Conservation (phyloP, 1,140 invertebrate genomes). For the Oncopodura yosiiana region DNA sequence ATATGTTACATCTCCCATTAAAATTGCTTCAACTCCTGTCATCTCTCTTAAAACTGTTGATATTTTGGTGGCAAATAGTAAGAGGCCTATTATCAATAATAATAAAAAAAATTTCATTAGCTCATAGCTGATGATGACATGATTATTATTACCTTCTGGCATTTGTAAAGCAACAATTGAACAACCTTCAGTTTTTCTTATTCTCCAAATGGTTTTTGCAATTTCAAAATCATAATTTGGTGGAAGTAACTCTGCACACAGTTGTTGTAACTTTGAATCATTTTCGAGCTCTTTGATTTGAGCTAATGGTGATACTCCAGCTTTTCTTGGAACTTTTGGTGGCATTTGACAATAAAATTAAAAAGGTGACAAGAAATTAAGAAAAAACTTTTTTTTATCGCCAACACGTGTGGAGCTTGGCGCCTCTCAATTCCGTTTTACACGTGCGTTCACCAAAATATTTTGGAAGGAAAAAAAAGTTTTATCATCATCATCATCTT, state of each 20-base stretch:
- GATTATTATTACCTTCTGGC: slow-evolving; percentile 64
- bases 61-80: slow-evolving; percentile 86
- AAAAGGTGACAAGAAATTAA: no score
- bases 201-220: slow-evolving; percentile 95
- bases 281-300: slow-evolving; percentile 60
- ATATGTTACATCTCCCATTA: slow-evolving; percentile 98
- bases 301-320: no score
- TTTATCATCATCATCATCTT: no score
- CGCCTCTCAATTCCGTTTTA: no score
- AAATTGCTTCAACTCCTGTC: slow-evolving; percentile 83
- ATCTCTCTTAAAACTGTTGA: slow-evolving; percentile 90
- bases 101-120: not conserved
- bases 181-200: slow-evolving; percentile 58
- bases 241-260: slow-evolving; percentile 64
- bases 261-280: slow-evolving; percentile 59
- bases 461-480: no score
- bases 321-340: no score
- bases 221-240: slow-evolving; percentile 98
- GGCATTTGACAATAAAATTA: no score
- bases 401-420: no score
- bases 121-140: no score
- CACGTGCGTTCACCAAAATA: no score
- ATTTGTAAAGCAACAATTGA: slow-evolving; percentile 91
- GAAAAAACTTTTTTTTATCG: no score
- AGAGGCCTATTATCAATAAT: slow-evolving; percentile 42